Percentiles rank a stretch among this genome's conserved stretches.
Evolutionary conservation across 2,113 vertebrate species (phyloP).

Genomic region (Xenotilapia caudafasciata): DNA sequence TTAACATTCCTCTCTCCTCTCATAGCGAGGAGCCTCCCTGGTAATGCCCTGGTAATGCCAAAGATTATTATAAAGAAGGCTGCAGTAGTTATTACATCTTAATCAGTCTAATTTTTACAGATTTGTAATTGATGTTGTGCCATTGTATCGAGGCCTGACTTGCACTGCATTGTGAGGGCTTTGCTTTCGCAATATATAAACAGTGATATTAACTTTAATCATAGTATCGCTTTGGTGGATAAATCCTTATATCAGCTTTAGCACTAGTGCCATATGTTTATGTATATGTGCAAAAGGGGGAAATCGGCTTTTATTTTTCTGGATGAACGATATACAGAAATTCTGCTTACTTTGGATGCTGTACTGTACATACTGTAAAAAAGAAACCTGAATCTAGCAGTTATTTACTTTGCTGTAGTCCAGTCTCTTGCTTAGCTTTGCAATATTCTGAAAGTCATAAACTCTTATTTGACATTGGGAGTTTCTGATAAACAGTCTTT

Average conservation of each 20-base stretch:
- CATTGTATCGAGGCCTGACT: neutral
- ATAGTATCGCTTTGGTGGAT: neutral
- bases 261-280: neutral
- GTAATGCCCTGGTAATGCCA: conserved; percentile 13
- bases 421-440: neutral
- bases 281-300: neutral
- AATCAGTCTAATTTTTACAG: neutral
- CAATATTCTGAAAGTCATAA: neutral
- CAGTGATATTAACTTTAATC: neutral
- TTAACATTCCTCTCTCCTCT: conserved; percentile 38
- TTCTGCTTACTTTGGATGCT: neutral
- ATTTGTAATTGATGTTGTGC: neutral
- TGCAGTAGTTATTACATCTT: neutral
- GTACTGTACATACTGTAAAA: neutral
- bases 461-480: neutral
- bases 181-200: neutral
- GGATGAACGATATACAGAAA: neutral
- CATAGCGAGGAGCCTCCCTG: conserved; percentile 1
- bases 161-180: neutral
- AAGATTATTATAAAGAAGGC: neutral
- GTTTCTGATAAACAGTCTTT: neutral
- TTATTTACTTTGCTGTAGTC: neutral
- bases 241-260: neutral
- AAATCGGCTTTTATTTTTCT: neutral
- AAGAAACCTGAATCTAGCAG: neutral